Conservation (phyloP, 2,113 vertebrate species). For the Antennarius striatus region DNA sequence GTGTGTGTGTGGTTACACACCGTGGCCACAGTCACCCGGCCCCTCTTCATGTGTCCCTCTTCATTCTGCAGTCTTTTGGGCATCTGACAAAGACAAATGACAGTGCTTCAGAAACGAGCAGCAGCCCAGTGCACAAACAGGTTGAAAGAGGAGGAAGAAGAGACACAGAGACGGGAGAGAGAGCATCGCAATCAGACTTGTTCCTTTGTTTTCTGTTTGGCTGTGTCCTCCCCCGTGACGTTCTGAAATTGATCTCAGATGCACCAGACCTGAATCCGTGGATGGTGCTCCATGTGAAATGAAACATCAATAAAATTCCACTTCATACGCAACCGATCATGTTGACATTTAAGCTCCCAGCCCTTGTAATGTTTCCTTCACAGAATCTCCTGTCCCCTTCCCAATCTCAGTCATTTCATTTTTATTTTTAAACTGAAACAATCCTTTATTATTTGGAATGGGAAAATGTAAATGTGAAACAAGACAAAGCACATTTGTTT, state of each 20-base stretch:
- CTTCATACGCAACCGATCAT: constrained; percentile 8
- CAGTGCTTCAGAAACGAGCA: constrained; percentile 79
- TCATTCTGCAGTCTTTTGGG: constrained; percentile 79
- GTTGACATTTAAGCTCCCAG: constrained; percentile 11
- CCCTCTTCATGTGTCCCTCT: constrained; percentile 81
- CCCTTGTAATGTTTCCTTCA: not conserved
- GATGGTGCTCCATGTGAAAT: constrained; percentile 55
- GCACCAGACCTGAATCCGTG: constrained; percentile 43
- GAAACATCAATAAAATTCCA: constrained; percentile 53
- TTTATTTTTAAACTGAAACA: constrained; percentile 14
- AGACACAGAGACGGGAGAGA: constrained; percentile 17
- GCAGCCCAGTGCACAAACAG: constrained; percentile 71
- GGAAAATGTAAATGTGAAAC: not conserved
- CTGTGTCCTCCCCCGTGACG: constrained; percentile 53
- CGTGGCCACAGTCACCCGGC: constrained; percentile 47
- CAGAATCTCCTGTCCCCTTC: not conserved
- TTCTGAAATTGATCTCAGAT: constrained; percentile 65
- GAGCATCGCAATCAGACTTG: constrained; percentile 51
- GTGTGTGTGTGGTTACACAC: constrained; percentile 44
- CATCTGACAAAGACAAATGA: constrained; percentile 85
- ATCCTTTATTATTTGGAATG: not conserved
- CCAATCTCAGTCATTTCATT: not conserved
- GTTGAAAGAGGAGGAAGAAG: constrained; percentile 66
- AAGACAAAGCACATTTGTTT: not conserved
- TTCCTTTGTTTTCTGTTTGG: constrained; percentile 77